Evolutionary conservation across 2,797 vertebrate genomes (phyloP).

Genomic region (Cryptoprocta ferox): DNA sequence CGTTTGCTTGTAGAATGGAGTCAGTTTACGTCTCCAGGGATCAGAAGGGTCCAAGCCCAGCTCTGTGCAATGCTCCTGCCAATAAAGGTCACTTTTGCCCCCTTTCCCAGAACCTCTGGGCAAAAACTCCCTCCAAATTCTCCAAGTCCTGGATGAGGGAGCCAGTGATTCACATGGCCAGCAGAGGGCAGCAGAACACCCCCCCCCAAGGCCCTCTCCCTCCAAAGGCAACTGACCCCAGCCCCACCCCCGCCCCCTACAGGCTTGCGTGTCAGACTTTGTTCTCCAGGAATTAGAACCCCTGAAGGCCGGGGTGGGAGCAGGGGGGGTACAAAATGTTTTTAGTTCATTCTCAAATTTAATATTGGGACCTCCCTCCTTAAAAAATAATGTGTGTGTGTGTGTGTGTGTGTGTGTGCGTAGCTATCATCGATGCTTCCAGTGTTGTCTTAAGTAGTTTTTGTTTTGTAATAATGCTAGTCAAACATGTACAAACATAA

Average conservation of each 20-base stretch:
- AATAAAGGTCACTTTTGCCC: neutral
- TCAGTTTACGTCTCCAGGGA: neutral
- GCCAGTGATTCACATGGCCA: neutral
- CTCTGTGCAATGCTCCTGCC: neutral
- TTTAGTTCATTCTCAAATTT: neutral
- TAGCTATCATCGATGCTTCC: neutral
- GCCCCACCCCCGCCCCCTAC: no score
- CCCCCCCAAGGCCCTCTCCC: neutral
- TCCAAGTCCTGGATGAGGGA: neutral
- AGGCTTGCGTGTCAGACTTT: neutral
- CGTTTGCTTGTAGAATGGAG: neutral
- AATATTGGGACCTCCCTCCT: neutral
- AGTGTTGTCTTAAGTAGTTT: neutral
- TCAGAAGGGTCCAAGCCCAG: neutral
- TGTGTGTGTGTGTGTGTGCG: no score
- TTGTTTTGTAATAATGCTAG: constrained; percentile 11
- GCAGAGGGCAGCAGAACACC: constrained; percentile 72
- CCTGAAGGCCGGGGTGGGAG: neutral
- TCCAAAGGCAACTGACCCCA: neutral
- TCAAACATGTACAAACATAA: neutral
- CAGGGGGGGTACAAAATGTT: neutral
- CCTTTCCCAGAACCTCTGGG: neutral
- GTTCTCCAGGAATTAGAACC: neutral
- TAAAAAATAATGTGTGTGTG: neutral
- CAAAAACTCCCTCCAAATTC: neutral